These are phyloP conservation scores for Zaprionus ornatus DNA, from an alignment of 1,140 invertebrate genomes.

Conservation along the genomic window DNA sequence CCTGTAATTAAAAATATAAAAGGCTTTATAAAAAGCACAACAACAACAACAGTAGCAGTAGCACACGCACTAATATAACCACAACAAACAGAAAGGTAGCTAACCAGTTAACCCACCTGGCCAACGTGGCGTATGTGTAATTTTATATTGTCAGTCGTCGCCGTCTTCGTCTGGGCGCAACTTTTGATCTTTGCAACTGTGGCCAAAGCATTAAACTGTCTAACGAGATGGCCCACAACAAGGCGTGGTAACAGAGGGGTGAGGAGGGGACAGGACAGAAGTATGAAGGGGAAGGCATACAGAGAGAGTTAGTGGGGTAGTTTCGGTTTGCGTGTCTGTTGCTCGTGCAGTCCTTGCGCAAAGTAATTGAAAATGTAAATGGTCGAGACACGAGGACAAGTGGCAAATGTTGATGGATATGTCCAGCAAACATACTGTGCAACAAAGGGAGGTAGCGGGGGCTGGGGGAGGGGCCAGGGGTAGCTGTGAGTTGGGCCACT, in stretches of 20 bases:
- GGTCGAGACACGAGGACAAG: slow-evolving; percentile 47
- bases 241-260: slow-evolving; percentile 4
- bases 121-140: slow-evolving; percentile 71
- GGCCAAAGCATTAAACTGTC: slow-evolving; percentile 40
- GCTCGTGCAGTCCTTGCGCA: slow-evolving; percentile 54
- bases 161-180: slow-evolving; percentile 25
- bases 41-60: not conserved
- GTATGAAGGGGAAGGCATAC: no score
- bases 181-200: slow-evolving; percentile 61
- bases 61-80: slow-evolving; percentile 40
- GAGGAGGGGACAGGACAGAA: not conserved
- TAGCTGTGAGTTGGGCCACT: not conserved
- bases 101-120: slow-evolving; percentile 15
- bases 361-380: slow-evolving; percentile 81
- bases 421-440: not conserved
- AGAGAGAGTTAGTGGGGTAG: slow-evolving; percentile 1
- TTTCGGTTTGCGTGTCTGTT: slow-evolving; percentile 60
- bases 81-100: slow-evolving; percentile 38
- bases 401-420: slow-evolving; percentile 17
- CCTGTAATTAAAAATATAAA: slow-evolving; percentile 59
- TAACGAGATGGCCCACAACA: slow-evolving; percentile 39
- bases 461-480: not conserved
- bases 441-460: no score
- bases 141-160: slow-evolving; percentile 60
- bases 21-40: slow-evolving; percentile 34